Evolutionary conservation across 2,113 vertebrate genomes (phyloP).

Genomic region (Gobiocypris rarus): DNA sequence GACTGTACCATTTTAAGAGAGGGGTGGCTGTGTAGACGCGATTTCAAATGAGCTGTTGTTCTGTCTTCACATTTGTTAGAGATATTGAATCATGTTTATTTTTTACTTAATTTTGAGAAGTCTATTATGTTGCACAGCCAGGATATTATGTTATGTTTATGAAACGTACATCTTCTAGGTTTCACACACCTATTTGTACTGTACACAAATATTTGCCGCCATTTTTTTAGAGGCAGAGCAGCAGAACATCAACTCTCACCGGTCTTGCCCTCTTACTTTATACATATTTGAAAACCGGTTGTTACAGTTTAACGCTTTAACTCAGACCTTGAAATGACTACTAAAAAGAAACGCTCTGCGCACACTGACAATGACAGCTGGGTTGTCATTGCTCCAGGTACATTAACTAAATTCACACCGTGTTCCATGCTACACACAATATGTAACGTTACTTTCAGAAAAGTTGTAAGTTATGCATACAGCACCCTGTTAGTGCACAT

Average conservation of each 20-base stretch:
- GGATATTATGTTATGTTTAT: too few species aligned
- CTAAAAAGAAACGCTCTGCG: constrained; percentile 74
- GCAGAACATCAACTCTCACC: background rate
- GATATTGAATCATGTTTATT: background rate
- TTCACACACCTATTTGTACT: background rate
- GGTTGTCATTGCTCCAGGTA: constrained; percentile 76
- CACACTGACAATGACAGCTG: constrained; percentile 67
- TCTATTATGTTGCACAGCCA: rapidly evolving
- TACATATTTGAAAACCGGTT: background rate
- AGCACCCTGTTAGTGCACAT: background rate
- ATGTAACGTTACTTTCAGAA: background rate
- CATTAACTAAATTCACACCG: background rate
- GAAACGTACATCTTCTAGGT: too few species aligned
- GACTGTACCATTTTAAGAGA: constrained; percentile 44
- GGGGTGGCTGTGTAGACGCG: background rate
- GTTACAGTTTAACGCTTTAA: background rate
- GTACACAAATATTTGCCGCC: constrained; percentile 49
- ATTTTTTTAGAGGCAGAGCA: constrained; percentile 41
- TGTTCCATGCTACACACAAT: background rate
- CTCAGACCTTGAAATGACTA: constrained; percentile 61
- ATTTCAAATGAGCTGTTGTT: background rate
- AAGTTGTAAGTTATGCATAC: background rate
- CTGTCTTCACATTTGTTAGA: background rate
- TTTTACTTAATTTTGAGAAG: rapidly evolving
- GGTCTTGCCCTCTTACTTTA: background rate